These are phyloP conservation scores for Cassiopea andromeda DNA, from an alignment of 30 jellyfish, hydroid and myxozoan species.

Conservation along the genomic window DNA sequence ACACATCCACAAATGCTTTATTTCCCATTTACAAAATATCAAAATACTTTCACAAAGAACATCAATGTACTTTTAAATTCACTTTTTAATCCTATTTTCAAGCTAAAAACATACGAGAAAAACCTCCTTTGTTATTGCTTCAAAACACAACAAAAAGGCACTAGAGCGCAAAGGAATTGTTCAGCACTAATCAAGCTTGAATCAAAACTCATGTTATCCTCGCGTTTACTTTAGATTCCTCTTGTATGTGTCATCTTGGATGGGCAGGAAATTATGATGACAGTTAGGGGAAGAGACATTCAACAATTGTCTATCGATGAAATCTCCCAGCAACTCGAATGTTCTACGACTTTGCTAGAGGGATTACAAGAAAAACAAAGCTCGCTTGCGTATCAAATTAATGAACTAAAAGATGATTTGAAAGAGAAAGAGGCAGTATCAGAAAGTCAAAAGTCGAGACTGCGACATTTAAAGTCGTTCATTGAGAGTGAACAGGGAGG, in stretches of 20 bases:
- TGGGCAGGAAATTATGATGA: neutral
- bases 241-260: neutral
- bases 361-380: conserved; percentile 6
- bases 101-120: too few relatives aligned
- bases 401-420: conserved; percentile 1
- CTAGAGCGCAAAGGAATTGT: neutral
- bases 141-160: too few relatives aligned
- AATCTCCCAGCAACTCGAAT: neutral
- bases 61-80: too few relatives aligned
- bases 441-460: conserved; percentile 38
- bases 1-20: too few relatives aligned
- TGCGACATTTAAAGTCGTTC: conserved; percentile 39
- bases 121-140: too few relatives aligned
- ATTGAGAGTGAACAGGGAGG: conserved; percentile 43
- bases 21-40: too few relatives aligned
- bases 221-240: neutral
- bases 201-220: neutral
- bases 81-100: too few relatives aligned
- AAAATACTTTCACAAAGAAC: too few relatives aligned
- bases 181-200: conserved; percentile 4
- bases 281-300: neutral
- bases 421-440: conserved; percentile 14
- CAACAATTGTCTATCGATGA: neutral
- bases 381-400: neutral
- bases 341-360: neutral